phyloP scores from a whole-genome alignment of 2,113 vertebrate genomes.

The Gnathonemus echidnorhynchus region DNA sequence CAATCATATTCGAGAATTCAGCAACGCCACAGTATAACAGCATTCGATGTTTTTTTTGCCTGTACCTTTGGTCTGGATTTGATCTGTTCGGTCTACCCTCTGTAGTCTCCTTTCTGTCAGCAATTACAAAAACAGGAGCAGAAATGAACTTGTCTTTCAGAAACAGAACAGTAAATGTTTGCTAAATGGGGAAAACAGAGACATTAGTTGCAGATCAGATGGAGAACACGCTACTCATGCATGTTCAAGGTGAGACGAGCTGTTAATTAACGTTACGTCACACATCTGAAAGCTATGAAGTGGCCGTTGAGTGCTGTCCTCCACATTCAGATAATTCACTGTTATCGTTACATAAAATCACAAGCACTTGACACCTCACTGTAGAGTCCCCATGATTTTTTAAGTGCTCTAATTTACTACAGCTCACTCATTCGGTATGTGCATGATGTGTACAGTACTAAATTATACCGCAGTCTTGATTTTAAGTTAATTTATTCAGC shows the following conservation, averaged over 20 bases:
- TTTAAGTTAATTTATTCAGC: neutral
- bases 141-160: neutral
- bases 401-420: neutral
- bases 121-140: neutral
- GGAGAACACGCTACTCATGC: neutral
- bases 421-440: neutral
- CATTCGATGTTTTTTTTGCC: neutral
- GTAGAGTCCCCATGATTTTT: neutral
- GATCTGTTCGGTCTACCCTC: neutral
- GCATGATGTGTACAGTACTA: neutral
- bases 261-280: neutral
- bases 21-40: neutral
- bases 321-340: neutral
- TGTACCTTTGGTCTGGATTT: neutral
- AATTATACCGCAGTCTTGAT: neutral
- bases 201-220: neutral
- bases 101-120: neutral
- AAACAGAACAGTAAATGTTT: neutral
- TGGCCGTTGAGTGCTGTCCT: neutral
- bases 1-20: neutral
- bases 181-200: neutral
- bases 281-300: neutral
- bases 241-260: neutral
- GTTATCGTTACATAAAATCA: neutral
- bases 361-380: neutral